Conservation (phyloP, 1,140 invertebrate genomes). For the Subanguina moxae region DNA sequence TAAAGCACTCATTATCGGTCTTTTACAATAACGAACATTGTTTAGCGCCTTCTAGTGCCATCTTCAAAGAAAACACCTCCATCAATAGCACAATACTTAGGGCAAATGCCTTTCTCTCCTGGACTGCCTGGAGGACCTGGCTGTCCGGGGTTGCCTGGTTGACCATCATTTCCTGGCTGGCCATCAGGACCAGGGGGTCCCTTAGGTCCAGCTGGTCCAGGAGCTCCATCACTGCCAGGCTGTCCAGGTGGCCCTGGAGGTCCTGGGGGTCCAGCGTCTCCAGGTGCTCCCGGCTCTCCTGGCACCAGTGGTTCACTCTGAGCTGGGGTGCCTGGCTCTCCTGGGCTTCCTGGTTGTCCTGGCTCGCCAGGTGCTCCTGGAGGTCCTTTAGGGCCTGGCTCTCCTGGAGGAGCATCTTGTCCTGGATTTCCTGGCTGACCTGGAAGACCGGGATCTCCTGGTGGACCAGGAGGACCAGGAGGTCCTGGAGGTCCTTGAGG, state of each 20-base stretch:
- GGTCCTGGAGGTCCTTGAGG: conserved; percentile 32
- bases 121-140: conserved; percentile 51
- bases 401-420: conserved; percentile 23
- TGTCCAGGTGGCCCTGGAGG: conserved; percentile 24
- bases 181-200: conserved; percentile 28
- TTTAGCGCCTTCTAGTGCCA: conserved; percentile 33
- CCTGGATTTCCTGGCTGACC: conserved; percentile 27
- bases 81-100: conserved; percentile 48
- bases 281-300: conserved; percentile 29
- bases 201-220: conserved; percentile 24
- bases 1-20: too few relatives aligned
- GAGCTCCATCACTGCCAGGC: conserved; percentile 18
- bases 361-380: conserved; percentile 23
- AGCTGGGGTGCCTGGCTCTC: conserved; percentile 22
- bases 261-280: conserved; percentile 22
- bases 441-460: conserved; percentile 23
- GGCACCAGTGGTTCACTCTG: conserved; percentile 20
- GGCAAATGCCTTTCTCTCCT: conserved; percentile 56
- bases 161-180: conserved; percentile 22
- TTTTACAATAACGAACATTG: too few relatives aligned
- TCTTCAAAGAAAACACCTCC: conserved; percentile 51
- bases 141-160: conserved; percentile 44
- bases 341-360: conserved; percentile 20
- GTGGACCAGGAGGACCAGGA: conserved; percentile 26
- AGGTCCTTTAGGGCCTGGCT: conserved; percentile 19